Evolutionary conservation across 2,888 invertebrate genomes (phyloP), one percentile per base, ranked within the genome.

Genomic region (Nipponacmea schrenckii): DNA sequence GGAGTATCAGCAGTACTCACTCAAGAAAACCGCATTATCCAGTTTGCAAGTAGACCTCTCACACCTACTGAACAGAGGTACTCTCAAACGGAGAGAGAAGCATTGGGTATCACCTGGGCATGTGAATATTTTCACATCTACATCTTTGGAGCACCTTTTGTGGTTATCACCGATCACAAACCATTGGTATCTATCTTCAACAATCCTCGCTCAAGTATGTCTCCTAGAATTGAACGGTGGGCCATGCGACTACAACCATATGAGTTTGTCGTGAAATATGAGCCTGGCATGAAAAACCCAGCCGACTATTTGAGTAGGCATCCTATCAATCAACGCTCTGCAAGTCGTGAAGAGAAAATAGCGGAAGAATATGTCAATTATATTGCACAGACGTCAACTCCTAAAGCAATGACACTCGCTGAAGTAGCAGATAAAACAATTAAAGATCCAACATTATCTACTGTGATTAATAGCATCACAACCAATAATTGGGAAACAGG

Each of bases 281-380:
- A 62, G 17, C 75, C 77, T 17, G 80, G 82, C 10, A 64, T 27
- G 24, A 75, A 78, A 50, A 84, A 82, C 67, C 80, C 81, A 17
- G 78, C 78, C 8, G 82, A 83, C 71, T 77, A 79, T 72, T 64
- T 79, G 68, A 76, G 76, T 0, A 63, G 78, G n/a, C 80, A 82
- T 26, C 79, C 80, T 62, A 45, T 46, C 63, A 46, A 14, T 45
- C 24, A 31, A 62, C 62, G 15, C 68, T 10, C 64, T 17, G 62
- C 45, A 15, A 64, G 31, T 62, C 17, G 63, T 31, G 67, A 68
- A 70, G 71, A 65, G 66, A 74, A 74, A 62, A 45, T 75, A 15
- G 80, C 77, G 1, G 83, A 83, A 64, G 73, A 78, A 62, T 81
- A 80, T 72, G 75, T 81, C 1, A 69, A 72, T 48, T 81, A 77